phyloP scores from a whole-genome alignment of 2,113 vertebrate species.

The Formicarius rufipectus region DNA sequence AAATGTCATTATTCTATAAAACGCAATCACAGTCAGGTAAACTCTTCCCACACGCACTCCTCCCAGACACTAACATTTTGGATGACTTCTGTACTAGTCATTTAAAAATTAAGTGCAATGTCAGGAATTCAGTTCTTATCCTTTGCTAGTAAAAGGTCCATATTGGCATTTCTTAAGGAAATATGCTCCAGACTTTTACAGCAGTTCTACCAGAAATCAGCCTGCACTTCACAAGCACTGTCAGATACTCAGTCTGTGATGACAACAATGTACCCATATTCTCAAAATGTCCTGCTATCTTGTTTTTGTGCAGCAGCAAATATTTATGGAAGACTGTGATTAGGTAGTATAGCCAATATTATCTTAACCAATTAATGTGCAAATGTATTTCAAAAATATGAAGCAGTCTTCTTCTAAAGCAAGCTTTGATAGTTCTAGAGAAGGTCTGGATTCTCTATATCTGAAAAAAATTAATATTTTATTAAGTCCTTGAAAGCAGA shows the following conservation, averaged over 20 bases:
- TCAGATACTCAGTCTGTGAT: background rate
- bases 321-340: background rate
- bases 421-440: background rate
- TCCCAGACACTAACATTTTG: background rate
- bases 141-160: background rate
- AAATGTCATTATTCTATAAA: background rate
- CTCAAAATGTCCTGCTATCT: background rate
- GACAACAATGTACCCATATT: background rate
- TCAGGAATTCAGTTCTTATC: background rate
- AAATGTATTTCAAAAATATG: background rate
- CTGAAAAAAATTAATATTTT: background rate
- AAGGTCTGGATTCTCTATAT: background rate
- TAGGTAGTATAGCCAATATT: background rate
- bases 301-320: background rate
- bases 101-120: background rate
- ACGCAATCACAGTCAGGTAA: rapidly evolving
- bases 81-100: background rate
- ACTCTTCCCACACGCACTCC: background rate
- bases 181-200: background rate
- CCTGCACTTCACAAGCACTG: background rate
- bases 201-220: background rate
- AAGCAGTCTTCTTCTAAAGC: background rate
- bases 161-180: background rate
- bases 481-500: background rate
- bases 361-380: background rate